Conservation (phyloP, 2,113 vertebrate genomes). For the Etheostoma spectabile region DNA sequence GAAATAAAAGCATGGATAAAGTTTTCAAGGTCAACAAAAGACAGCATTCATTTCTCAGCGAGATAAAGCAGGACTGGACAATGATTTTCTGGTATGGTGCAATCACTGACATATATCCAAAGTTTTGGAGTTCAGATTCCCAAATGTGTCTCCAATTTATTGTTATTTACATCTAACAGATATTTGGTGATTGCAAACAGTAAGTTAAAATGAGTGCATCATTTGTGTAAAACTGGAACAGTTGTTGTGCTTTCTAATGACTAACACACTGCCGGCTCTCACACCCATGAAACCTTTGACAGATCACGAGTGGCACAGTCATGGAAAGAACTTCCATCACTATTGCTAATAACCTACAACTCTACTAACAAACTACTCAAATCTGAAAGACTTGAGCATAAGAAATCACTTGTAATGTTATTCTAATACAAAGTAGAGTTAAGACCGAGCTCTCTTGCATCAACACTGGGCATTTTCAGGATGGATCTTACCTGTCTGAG, state of each 20-base stretch:
- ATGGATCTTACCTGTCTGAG: constrained; percentile 89
- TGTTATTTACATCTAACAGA: neutral
- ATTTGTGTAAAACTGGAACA: neutral
- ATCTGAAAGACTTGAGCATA: neutral
- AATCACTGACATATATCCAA: constrained; percentile 29
- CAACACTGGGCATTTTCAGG: neutral
- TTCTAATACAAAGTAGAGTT: neutral
- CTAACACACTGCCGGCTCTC: constrained; percentile 13
- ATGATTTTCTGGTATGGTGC: constrained; percentile 29
- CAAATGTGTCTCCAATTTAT: constrained; percentile 1
- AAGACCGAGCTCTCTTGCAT: neutral
- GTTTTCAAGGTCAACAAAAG: constrained; percentile 47
- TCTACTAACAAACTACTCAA: neutral
- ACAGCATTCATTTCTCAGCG: constrained; percentile 20
- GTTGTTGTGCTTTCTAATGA: constrained; percentile 11
- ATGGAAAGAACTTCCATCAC: constrained; percentile 14
- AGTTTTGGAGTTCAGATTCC: constrained; percentile 19
- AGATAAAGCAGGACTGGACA: constrained; percentile 49
- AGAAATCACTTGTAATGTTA: constrained; percentile 1
- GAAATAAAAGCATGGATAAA: constrained; percentile 26
- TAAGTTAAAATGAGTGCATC: constrained; percentile 6
- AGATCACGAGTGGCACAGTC: constrained; percentile 8
- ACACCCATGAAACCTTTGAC: constrained; percentile 1
- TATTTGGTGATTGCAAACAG: constrained; percentile 17
- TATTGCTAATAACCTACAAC: neutral